Evolutionary conservation across 1,140 invertebrate species (phyloP), one percentile per base, ranked within the genome.

Genomic region (Zaprionus capensis): DNA sequence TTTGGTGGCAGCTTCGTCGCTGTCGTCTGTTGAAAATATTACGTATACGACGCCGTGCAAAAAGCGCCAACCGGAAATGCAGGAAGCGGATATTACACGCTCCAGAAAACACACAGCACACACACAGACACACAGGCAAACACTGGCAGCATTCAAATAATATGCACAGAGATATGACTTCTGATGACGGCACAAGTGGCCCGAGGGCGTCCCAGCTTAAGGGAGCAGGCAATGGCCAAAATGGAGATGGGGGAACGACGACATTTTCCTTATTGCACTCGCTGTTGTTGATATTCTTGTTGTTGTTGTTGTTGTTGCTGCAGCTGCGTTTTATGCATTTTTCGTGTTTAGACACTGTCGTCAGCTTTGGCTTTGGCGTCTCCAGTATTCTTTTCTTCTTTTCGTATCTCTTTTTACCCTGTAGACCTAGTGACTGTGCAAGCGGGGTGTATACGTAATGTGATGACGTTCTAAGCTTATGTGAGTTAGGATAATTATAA

Each of bases 21-120:
- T 49, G 41, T 51, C 70, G 79, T 78, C 74, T 88, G 59, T 41
- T 74, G 71, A 59, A 73, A 74, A 78, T 78, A 75, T 78, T 78
- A 75, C 55, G 76, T 78, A 78, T 78, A 78, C 61, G 73, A 78
- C 44, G 73, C 68, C 51, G 59, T 58, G 73, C 41, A 76, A 76
- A 72, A 73, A 78, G 66, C 71, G 76, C 56, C 78, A 88, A 88
- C 84, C 84, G 84, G 85, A 88, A 88, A 88, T 88, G 85, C 85
- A 88, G 85, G 85, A 88, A 88, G 88, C 85, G 85, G 85, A 88
- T 88, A 88, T 88, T 88, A 88, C 85, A 88, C 85, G 85, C 85
- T 88, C 86, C 86, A 88, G 78, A 88, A 88, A 88, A 72, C 81
- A 85, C 78, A 82, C 24, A 61, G 28, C 69, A 28, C 36, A 46